Evolutionary conservation across 2,888 invertebrate genomes (phyloP).

Genomic region (Kryphioiulus occultus): DNA sequence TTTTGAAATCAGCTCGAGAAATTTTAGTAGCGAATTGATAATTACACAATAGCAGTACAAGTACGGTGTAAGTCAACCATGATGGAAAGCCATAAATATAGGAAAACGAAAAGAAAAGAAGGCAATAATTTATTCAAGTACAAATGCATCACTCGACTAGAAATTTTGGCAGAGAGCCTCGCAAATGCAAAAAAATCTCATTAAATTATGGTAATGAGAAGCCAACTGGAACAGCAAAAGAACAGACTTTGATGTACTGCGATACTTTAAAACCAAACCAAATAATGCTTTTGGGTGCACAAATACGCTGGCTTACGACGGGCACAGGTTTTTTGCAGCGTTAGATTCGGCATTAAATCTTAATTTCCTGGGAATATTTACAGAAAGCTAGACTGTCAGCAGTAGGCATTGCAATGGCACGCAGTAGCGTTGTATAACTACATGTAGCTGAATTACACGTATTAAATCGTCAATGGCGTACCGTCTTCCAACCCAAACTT

Average conservation of each 20-base stretch:
- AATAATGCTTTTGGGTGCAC: not conserved
- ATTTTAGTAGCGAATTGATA: too few species aligned
- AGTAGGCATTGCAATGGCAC: not conserved
- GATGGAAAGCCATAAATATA: not conserved
- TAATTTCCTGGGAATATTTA: not conserved
- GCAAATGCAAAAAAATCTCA: constrained; percentile 35
- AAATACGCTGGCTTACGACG: constrained; percentile 14
- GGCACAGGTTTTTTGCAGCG: not conserved
- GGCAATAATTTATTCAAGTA: constrained; percentile 31
- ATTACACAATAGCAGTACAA: too few species aligned
- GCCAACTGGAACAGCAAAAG: constrained; percentile 31
- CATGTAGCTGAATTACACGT: not conserved
- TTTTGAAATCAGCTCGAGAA: not conserved
- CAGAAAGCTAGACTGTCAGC: not conserved
- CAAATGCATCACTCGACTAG: not conserved
- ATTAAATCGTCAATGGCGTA: not conserved
- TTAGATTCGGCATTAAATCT: constrained; percentile 2
- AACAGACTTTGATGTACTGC: constrained; percentile 38
- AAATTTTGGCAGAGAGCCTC: constrained; percentile 14
- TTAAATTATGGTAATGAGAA: constrained; percentile 37
- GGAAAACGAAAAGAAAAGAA: not conserved
- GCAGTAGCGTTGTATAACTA: not conserved
- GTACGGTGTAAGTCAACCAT: not conserved
- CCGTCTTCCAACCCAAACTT: not conserved
- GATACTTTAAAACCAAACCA: constrained; percentile 13